phyloP scores from a whole-genome alignment of 2,888 invertebrate species.

The Mamestra brassicae region DNA sequence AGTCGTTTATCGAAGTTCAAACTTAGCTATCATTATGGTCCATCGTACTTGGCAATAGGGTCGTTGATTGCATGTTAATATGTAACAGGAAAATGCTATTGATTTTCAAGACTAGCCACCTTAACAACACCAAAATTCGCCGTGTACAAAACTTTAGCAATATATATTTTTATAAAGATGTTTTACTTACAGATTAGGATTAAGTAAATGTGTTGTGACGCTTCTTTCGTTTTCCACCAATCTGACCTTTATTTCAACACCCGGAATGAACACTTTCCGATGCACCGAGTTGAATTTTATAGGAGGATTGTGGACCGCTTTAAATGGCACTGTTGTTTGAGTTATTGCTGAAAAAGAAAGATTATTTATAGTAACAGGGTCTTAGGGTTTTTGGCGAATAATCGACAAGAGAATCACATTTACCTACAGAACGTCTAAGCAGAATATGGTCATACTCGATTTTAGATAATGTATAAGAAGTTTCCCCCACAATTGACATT shows the following conservation, averaged over 20 bases:
- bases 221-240: slow-evolving; percentile 95
- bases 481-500: too few relatives aligned
- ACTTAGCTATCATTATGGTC: neutral
- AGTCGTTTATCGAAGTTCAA: slow-evolving; percentile 1
- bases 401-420: neutral
- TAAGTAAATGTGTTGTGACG: slow-evolving; percentile 96
- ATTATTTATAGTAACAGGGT: neutral
- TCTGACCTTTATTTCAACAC: slow-evolving; percentile 94
- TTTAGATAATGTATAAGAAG: too few relatives aligned
- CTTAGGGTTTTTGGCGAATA: neutral
- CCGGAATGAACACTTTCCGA: slow-evolving; percentile 95
- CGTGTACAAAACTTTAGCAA: neutral
- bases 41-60: neutral
- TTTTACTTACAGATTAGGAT: slow-evolving; percentile 96
- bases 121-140: neutral
- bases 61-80: neutral
- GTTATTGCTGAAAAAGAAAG: slow-evolving; percentile 70
- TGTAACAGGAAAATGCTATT: slow-evolving; percentile 8
- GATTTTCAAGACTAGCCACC: too few relatives aligned
- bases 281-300: slow-evolving; percentile 94
- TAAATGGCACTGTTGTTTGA: slow-evolving; percentile 91
- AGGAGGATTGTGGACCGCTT: slow-evolving; percentile 92
- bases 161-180: too few relatives aligned
- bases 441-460: too few relatives aligned
- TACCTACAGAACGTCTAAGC: neutral